phyloP scores from a whole-genome alignment of 2,797 vertebrate genomes.

The Chloroceryle inda region DNA sequence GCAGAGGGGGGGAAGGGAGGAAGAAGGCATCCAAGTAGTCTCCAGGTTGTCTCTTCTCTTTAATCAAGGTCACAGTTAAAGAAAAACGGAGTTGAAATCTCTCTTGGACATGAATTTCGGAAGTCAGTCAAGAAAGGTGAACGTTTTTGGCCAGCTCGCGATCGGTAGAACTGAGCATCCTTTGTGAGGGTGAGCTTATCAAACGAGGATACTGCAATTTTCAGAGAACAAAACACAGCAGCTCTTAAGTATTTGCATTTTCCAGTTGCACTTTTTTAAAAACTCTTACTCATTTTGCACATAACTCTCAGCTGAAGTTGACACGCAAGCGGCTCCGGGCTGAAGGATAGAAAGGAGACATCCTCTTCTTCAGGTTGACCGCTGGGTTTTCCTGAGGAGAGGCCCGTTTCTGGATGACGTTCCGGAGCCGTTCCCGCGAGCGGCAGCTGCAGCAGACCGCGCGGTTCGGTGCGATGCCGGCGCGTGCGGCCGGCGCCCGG shows the following conservation, averaged over 20 bases:
- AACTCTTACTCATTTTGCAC: constrained; percentile 81
- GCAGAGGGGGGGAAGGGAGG: constrained; percentile 72
- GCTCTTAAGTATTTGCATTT: constrained; percentile 76
- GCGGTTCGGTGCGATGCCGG: neutral
- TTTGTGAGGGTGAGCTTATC: constrained; percentile 58
- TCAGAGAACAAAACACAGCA: constrained; percentile 73
- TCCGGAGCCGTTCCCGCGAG: constrained; percentile 53
- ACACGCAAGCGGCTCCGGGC: constrained; percentile 45
- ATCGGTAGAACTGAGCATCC: constrained; percentile 29
- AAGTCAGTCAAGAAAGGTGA: constrained; percentile 31
- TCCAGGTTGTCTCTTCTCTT: constrained; percentile 70
- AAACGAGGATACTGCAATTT: constrained; percentile 82
- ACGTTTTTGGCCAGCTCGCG: constrained; percentile 36
- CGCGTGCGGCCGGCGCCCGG: neutral
- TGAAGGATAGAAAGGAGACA: constrained; percentile 30
- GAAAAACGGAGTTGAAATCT: constrained; percentile 28
- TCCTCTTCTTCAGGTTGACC: constrained; percentile 9
- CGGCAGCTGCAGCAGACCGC: constrained; percentile 44
- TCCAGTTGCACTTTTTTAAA: constrained; percentile 48
- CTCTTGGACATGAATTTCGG: neutral
- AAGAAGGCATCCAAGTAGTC: constrained; percentile 51
- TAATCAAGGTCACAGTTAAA: constrained; percentile 1
- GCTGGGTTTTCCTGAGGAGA: constrained; percentile 37
- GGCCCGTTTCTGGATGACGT: constrained; percentile 44
- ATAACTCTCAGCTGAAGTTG: constrained; percentile 73